Base-by-base conservation (phyloP, 1,140 invertebrate species). In the Mamestra configurata region DNA sequence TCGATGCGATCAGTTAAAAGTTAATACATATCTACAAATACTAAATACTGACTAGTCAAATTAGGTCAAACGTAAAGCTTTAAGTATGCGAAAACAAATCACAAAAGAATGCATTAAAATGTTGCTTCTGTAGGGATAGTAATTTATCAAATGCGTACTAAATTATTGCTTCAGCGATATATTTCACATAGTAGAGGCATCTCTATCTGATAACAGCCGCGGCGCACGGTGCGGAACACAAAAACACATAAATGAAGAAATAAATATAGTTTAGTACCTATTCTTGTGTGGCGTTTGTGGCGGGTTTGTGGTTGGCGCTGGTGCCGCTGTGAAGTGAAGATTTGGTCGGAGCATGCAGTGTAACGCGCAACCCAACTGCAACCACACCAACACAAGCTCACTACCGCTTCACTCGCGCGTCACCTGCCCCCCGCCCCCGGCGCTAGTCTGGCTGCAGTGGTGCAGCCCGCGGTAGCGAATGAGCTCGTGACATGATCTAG, bases 331-430 rank as follows among this genome's bases (percentile, higher is more conserved):
- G 91, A 88, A 91, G 93, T 93, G 93, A 87, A 91, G 93, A 90
- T 93, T 93, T 93, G 92, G 91, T 92, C 93, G 93, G 93, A 92
- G 93, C 93, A 93, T 93, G 93, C 93, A 94, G 93, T 93, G 93
- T 93, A 93, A 94, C 92, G 93, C 93, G 93, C 92, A 94, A 94
- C 91, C 93, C 93, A 92, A 94, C 93, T 94, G 93, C 93, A 94
- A 94, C 93, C 93, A 94, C 92, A 92, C 90, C 90, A 92, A 90
- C 88, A 92, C 91, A 92, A 93, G 90, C 92, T 93, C 89, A 92
- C 92, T 92, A 90, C 89, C 79, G 87, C 86, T 85, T 85, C 83
- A 76, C 81, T 78, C 61, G 73, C 55, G 22, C 13, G 51, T 8
- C 53, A 13, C 15, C 13, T 22, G 31, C 31, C 0, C 27, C 31